Percentiles rank a stretch among this genome's conserved stretches.
Evolutionary conservation across 2,797 vertebrate genomes (phyloP).

Genomic region (Epinephelus awoara): DNA sequence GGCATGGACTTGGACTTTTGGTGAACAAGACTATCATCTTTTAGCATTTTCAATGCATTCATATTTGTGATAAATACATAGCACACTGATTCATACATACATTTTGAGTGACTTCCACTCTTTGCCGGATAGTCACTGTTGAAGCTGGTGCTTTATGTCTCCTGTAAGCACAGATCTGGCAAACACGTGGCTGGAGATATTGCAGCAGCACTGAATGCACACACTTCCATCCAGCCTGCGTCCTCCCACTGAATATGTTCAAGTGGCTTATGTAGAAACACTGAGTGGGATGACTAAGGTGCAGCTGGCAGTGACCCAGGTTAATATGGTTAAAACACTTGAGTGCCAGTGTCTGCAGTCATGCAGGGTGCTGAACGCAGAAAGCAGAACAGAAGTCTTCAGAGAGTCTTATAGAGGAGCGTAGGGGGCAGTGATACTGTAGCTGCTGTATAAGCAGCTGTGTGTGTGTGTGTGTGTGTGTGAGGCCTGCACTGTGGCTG

Average conservation of each 20-base stretch:
- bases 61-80: not conserved
- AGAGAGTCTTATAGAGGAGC: slow-evolving; percentile 47
- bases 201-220: slow-evolving; percentile 26
- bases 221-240: slow-evolving; percentile 11
- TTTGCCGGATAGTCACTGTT: not conserved
- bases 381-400: slow-evolving; percentile 59
- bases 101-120: not conserved
- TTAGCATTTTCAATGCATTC: not conserved
- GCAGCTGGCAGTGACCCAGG: slow-evolving; percentile 78
- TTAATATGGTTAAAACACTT: slow-evolving; percentile 81
- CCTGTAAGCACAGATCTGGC: slow-evolving; percentile 24
- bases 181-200: slow-evolving; percentile 22
- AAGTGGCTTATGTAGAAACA: slow-evolving; percentile 64
- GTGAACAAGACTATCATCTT: not conserved
- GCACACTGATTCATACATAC: not conserved
- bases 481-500: slow-evolving; percentile 53
- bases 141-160: not conserved
- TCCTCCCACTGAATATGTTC: slow-evolving; percentile 63
- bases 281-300: slow-evolving; percentile 69
- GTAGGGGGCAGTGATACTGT: slow-evolving; percentile 30
- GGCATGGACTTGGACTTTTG: not conserved
- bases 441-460: slow-evolving; percentile 68
- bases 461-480: not conserved
- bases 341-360: slow-evolving; percentile 61
- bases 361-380: slow-evolving; percentile 65